Base-by-base conservation (phyloP, 2,888 invertebrate species). In the Apocheima hispidaria region DNA sequence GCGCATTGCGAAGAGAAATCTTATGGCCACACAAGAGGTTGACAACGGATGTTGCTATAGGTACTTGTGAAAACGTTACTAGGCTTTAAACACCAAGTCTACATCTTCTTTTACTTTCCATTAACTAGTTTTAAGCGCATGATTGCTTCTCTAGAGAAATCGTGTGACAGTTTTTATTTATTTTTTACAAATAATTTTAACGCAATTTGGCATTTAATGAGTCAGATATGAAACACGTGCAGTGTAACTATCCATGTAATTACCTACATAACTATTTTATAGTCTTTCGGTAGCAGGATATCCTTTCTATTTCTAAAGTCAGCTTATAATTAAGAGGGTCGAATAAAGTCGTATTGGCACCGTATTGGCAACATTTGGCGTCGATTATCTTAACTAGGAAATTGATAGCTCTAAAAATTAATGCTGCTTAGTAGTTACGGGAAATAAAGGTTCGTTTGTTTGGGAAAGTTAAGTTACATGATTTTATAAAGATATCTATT, bases 101-200 rank as follows among this genome's bases (percentile, higher is more conserved):
- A 44, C 35, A 64, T 64, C 56, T 66, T 53, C 48, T 48, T 40
- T 57, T 59, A 59, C 66, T 63, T 65, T 59, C 61, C 50, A 51
- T 46, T 54, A 61, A 66, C 69, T 65, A 59, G 66, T 69, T 65
- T 59, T 23, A 61, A 49, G 60, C 54, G 51, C 50, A 43, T 43
- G 48, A 20, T 35, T 9, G 28, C 49, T 48, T 53, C 26, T 18
- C 40, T 30, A 10, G 46, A 35, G 60, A 54, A 56, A 60, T 56
- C 52, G 43, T 44, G 52, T 49, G 55, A 55, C 33, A 59, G 14
- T 30, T 46, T 21, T 46, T n/a, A 20, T 26, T 16, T 9, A 28
- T 44, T 52, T 28, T 16, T 43, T 35, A 38, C 4, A 41, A 38
- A 18, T 18, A 6, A 12, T 18, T 18, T 12, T 30, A 18, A 28